Evolutionary conservation across 2,113 vertebrate species (phyloP).

Genomic region (Aviceda subcristata): DNA sequence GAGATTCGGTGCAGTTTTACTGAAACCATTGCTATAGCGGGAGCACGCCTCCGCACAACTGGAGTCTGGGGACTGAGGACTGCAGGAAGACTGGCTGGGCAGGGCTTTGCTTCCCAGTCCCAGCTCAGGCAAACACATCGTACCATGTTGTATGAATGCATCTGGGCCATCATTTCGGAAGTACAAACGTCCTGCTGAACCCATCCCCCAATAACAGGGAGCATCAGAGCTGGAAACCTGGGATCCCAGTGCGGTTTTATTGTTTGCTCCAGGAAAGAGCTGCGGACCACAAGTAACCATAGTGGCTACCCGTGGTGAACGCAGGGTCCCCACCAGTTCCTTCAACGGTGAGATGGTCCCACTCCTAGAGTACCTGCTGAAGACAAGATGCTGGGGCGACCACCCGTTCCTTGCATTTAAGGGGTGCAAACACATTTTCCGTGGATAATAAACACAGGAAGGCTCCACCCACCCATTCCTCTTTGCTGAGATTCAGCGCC

Average conservation of each 20-base stretch:
- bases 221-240: background rate
- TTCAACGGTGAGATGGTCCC: background rate
- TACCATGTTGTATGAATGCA: rapidly evolving
- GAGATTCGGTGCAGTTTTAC: background rate
- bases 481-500: background rate
- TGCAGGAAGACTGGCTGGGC: background rate
- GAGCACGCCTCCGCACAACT: background rate
- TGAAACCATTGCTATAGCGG: background rate
- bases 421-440: background rate
- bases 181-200: background rate
- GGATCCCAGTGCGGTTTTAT: background rate
- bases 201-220: background rate
- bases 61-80: background rate
- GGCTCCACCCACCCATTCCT: background rate
- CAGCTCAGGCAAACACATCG: background rate
- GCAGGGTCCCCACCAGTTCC: background rate
- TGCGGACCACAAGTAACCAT: background rate
- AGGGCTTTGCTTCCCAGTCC: background rate
- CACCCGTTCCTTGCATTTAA: background rate
- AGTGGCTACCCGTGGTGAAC: rapidly evolving
- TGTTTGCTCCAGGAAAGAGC: background rate
- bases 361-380: background rate
- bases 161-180: background rate
- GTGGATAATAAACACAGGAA: background rate
- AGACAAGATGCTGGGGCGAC: background rate